phyloP scores from a whole-genome alignment of 2,797 vertebrate genomes.

The Uromys caudimaculatus region DNA sequence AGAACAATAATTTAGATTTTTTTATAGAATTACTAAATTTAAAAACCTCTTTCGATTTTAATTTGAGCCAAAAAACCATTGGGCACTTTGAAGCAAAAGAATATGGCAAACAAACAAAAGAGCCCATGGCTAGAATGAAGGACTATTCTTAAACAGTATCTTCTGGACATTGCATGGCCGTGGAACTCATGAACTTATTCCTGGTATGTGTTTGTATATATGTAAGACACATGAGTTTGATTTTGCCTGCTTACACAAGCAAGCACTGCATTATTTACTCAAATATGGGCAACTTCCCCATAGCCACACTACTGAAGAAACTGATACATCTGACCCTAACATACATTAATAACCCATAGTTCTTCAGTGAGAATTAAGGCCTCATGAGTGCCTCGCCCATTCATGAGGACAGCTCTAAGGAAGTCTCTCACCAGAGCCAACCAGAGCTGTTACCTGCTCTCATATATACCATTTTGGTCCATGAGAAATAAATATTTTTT shows the following conservation, averaged over 20 bases:
- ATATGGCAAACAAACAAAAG: background rate
- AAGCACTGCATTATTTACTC: background rate
- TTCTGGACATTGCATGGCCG: background rate
- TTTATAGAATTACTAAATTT: background rate
- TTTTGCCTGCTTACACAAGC: background rate
- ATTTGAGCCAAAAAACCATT: fast-evolving
- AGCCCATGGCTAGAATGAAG: background rate
- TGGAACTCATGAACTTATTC: background rate
- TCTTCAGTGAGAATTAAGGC: fast-evolving
- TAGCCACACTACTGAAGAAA: background rate
- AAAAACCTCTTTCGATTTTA: background rate
- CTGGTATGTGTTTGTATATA: background rate
- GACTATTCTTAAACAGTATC: background rate
- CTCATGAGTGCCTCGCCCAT: background rate
- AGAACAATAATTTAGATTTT: background rate
- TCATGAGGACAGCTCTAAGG: no score
- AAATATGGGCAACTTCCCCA: background rate
- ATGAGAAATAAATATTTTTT: background rate
- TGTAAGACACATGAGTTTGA: no score
- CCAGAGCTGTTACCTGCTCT: background rate
- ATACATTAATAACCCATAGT: background rate
- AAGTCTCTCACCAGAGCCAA: background rate
- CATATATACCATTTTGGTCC: background rate
- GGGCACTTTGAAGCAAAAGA: background rate
- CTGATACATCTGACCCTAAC: no score